phyloP scores from a whole-genome alignment of 37 sponge, comb jelly and placozoan genomes.

The Dysidea cf. avara region DNA sequence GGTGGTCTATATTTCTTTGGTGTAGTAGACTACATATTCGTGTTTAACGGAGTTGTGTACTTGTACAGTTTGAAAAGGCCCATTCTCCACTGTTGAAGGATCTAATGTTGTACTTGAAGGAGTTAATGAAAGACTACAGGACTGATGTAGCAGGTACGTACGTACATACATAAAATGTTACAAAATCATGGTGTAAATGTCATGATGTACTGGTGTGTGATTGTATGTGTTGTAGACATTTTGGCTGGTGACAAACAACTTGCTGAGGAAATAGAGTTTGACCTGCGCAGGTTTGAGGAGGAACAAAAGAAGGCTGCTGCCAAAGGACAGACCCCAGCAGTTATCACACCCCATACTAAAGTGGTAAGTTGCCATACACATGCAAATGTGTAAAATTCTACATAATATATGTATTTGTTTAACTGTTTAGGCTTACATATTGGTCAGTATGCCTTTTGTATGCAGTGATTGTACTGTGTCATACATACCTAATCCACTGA shows the following conservation, averaged over 20 bases:
- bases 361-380: constrained; percentile 23
- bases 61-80: constrained; percentile 64
- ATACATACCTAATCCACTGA: background rate
- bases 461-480: background rate
- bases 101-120: constrained; percentile 68
- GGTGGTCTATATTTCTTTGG: background rate
- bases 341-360: constrained; percentile 45
- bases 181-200: background rate
- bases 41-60: no score
- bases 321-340: constrained; percentile 1
- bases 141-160: constrained; percentile 57
- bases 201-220: background rate
- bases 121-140: constrained; percentile 76
- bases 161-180: constrained; percentile 4
- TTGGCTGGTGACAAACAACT: constrained; percentile 74
- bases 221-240: constrained; percentile 33
- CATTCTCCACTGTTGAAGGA: constrained; percentile 75
- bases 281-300: constrained; percentile 80
- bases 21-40: background rate
- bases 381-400: constrained; percentile 10
- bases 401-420: background rate
- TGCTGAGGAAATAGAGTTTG: constrained; percentile 85
- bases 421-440: background rate
- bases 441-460: no score
- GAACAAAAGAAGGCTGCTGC: constrained; percentile 47